phyloP scores from a whole-genome alignment of 53 echinoderm and acorn worm genomes.

The Patiria pectinifera region DNA sequence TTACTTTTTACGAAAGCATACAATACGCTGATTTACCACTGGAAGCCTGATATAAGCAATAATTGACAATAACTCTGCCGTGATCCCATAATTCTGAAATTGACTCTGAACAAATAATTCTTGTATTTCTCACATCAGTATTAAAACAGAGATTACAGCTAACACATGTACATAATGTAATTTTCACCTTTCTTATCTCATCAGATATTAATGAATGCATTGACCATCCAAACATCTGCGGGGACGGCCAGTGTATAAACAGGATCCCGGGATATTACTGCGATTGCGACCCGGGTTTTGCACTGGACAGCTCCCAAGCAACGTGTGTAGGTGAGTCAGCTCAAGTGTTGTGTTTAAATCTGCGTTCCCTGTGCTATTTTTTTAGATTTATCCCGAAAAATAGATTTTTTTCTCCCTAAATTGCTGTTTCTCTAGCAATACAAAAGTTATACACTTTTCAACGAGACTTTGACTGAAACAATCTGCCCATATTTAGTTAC shows the following conservation, averaged over 20 bases:
- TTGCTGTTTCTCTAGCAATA: not conserved
- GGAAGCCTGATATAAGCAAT: no score
- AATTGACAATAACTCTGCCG: no score
- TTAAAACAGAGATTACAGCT: no score
- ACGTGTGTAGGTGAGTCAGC: slow-evolving; percentile 61
- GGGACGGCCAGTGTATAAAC: slow-evolving; percentile 61
- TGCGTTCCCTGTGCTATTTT: not conserved
- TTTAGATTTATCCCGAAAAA: not conserved
- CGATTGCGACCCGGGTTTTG: slow-evolving; percentile 48
- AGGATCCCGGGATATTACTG: slow-evolving; percentile 60
- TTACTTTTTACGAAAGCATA: no score
- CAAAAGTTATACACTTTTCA: no score
- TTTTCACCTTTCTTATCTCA: not conserved
- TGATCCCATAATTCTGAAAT: no score
- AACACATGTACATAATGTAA: not conserved
- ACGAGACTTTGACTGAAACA: no score
- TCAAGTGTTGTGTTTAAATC: no score
- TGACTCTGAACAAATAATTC: no score
- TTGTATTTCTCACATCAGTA: no score
- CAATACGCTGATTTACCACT: no score
- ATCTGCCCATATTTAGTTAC: no score
- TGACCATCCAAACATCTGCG: slow-evolving; percentile 48
- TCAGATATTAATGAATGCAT: slow-evolving; percentile 62
- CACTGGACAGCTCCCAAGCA: slow-evolving; percentile 16
- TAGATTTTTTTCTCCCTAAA: not conserved